A percentile compares a stretch with the other conserved stretches of the same genome.
Evolutionary conservation across 2,113 vertebrate genomes (phyloP).

Genomic region (Montifringilla adamsi): DNA sequence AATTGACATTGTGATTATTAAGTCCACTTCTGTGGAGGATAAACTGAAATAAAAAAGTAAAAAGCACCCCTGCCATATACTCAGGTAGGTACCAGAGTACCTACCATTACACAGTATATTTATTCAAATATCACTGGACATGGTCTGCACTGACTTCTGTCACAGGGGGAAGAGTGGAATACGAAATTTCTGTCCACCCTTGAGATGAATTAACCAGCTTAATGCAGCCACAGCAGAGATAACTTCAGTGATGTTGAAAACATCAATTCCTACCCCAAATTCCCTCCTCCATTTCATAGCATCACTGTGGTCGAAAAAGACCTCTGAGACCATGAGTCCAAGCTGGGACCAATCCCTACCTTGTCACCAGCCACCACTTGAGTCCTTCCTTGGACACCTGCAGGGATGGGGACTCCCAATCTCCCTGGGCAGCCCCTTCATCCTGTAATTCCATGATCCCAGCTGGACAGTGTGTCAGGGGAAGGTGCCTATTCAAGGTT

Average conservation of each 20-base stretch:
- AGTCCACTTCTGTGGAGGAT: not conserved
- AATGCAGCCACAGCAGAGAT: rapidly evolving
- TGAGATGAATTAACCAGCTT: not conserved
- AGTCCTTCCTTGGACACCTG: not conserved
- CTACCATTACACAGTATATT: rapidly evolving
- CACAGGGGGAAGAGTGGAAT: not conserved
- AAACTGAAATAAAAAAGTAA: not conserved
- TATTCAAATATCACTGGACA: not conserved
- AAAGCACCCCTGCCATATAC: not conserved
- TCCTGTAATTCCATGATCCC: not conserved
- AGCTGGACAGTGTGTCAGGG: rapidly evolving
- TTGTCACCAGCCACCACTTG: not conserved
- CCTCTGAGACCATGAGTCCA: not conserved
- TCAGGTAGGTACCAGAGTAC: not conserved
- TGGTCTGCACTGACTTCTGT: not conserved
- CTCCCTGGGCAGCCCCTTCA: not conserved
- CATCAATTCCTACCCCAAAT: not conserved
- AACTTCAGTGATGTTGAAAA: not conserved
- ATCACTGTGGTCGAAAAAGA: not conserved
- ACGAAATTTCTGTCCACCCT: not conserved
- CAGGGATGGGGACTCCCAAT: not conserved
- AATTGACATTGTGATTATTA: not conserved
- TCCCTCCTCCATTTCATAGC: not conserved
- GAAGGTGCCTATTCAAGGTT: not conserved
- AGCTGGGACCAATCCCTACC: not conserved